Conservation (phyloP, 1,140 invertebrate species). For the Homarus americanus region DNA sequence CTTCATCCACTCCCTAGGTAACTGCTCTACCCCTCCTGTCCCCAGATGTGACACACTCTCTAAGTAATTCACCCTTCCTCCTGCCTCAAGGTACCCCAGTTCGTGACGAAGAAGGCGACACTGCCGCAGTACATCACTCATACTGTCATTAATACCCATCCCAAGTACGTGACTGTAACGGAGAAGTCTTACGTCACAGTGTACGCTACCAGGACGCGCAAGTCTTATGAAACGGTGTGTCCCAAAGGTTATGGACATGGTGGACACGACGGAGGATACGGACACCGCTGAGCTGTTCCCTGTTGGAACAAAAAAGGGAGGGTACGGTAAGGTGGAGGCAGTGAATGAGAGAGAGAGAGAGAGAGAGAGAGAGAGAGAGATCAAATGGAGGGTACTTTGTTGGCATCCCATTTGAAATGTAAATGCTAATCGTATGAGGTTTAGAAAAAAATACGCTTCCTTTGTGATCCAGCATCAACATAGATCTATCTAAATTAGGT, state of each 20-base stretch:
- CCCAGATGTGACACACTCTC: too few relatives aligned
- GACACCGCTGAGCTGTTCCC: constrained; percentile 2
- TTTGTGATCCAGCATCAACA: too few relatives aligned
- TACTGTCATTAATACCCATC: constrained; percentile 72
- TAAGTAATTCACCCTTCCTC: background rate
- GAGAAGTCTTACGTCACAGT: constrained; percentile 74
- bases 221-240: constrained; percentile 73
- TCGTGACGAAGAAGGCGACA: constrained; percentile 74
- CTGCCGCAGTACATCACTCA: constrained; percentile 75
- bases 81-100: constrained; percentile 66
- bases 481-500: too few relatives aligned
- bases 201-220: constrained; percentile 72
- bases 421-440: too few relatives aligned
- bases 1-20: too few relatives aligned
- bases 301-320: background rate
- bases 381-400: too few relatives aligned
- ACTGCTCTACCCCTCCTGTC: too few relatives aligned
- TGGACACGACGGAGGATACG: constrained; percentile 24
- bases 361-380: too few relatives aligned
- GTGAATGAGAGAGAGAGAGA: background rate
- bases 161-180: constrained; percentile 74
- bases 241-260: constrained; percentile 71
- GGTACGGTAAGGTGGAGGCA: background rate
- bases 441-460: too few relatives aligned
- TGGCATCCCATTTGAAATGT: too few relatives aligned